Evolutionary conservation across 1,140 invertebrate genomes (phyloP).

Genomic region (Nylanderia fulva): DNA sequence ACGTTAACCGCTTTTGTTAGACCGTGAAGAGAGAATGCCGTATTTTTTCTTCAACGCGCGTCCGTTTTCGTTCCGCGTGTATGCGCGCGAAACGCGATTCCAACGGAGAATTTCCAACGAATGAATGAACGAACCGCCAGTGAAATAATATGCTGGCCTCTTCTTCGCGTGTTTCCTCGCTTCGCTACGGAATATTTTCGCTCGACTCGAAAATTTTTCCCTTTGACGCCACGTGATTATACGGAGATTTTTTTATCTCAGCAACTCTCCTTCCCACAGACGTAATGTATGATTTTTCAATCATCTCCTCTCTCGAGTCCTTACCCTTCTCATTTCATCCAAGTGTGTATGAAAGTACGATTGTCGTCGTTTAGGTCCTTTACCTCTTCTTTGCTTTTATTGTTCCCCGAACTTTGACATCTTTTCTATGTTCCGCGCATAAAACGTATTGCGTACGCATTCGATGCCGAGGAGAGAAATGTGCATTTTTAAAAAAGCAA

Average conservation of each 20-base stretch:
- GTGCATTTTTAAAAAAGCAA: neutral
- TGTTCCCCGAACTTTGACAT: conserved; percentile 13
- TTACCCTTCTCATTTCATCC: conserved; percentile 19
- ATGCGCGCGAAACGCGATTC: neutral
- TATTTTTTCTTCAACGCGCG: conserved; percentile 26
- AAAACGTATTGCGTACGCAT: neutral
- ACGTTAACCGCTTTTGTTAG: conserved; percentile 36
- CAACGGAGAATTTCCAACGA: neutral
- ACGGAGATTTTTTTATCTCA: conserved; percentile 13
- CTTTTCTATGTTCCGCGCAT: neutral
- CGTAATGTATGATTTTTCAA: conserved; percentile 42
- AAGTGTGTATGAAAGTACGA: conserved; percentile 48
- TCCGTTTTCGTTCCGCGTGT: neutral
- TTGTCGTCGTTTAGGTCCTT: conserved; percentile 28
- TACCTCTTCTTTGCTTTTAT: conserved; percentile 4
- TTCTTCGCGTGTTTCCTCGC: neutral
- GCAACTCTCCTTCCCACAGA: neutral
- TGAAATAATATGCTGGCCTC: conserved; percentile 37
- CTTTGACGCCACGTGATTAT: conserved; percentile 11
- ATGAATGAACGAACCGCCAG: neutral
- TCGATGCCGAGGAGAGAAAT: neutral
- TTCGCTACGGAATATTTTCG: conserved; percentile 3
- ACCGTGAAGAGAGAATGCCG: neutral
- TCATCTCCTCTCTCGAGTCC: conserved; percentile 24
- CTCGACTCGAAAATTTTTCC: neutral